A percentile compares a stretch with the other conserved stretches of the same genome.
Conservation (phyloP, 2,113 vertebrate genomes). For the Takifugu flavidus region DNA sequence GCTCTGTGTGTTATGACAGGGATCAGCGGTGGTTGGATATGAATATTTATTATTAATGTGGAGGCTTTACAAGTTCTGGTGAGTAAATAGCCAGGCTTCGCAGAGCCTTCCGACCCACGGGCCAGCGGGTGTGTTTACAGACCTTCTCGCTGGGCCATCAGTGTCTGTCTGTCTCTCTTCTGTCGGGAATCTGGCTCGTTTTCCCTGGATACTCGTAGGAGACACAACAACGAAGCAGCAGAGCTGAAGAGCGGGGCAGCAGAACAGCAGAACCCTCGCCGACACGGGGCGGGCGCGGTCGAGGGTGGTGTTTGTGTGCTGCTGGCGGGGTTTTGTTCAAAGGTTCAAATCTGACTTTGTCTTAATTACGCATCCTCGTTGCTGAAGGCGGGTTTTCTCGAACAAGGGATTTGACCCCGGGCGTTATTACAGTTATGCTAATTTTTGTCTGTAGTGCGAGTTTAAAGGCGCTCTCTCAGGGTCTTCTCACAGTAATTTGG, state of each 20-base stretch:
- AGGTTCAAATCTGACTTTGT: slow-evolving; percentile 27
- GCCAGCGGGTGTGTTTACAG: slow-evolving; percentile 6
- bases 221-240: not conserved
- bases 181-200: slow-evolving; percentile 5
- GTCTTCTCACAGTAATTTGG: slow-evolving; percentile 48
- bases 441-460: slow-evolving; percentile 48
- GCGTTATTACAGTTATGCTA: slow-evolving; percentile 61
- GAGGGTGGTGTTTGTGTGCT: slow-evolving; percentile 8
- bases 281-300: not conserved
- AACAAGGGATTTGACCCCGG: slow-evolving; percentile 54
- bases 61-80: slow-evolving; percentile 11
- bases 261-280: not conserved
- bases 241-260: not conserved
- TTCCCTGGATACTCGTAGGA: not conserved
- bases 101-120: not conserved
- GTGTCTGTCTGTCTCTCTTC: slow-evolving; percentile 8
- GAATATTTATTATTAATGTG: slow-evolving; percentile 16
- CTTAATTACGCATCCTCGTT: slow-evolving; percentile 50
- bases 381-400: slow-evolving; percentile 51
- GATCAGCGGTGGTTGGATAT: slow-evolving; percentile 1
- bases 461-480: slow-evolving; percentile 37
- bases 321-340: slow-evolving; percentile 24
- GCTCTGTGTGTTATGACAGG: slow-evolving; percentile 7
- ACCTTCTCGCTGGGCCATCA: too few species aligned
- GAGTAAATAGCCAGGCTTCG: slow-evolving; percentile 5